Evolutionary conservation across 2,888 invertebrate genomes (phyloP), one percentile per base, ranked within the genome.

Genomic region (Heliothis peltigera): DNA sequence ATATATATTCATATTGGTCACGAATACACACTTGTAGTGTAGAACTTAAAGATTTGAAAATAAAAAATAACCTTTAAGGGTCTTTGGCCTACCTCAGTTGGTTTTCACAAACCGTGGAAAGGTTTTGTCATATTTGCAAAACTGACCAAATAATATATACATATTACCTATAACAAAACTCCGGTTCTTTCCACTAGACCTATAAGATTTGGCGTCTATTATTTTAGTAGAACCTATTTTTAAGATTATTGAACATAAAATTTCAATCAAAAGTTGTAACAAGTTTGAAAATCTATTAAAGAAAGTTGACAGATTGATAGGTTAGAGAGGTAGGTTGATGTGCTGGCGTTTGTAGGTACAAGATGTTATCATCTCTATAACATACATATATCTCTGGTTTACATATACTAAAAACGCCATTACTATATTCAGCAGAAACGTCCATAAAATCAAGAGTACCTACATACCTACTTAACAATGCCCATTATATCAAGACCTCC

Each of bases 31-130:
- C 77, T 80, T 76, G 64, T 60, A 74, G 39, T 65, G 58, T 58
- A 56, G 68, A 58, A 49, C 49, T 51, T 70, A 69, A 64, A 76
- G 67, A 72, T 60, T 48, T 70, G 77, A 81, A 73, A 78, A 70
- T 66, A 76, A 77, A 82, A 58, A 80, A 82, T 78, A 77, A 81
- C 79, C 77, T 79, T 70, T 61, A 70, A 69, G 87, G 32, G 86
- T 86, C 84, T 79, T 86, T 86, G 81, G 70, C 87, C 84, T 75
- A 58, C 69, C 72, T 77, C 59, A 25, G 17, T 48, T 54, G 76
- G 77, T 81, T 79, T 74, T 68, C 77, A 76, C 58, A 77, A 77
- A 77, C 67, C 55, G 64, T 70, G 68, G 75, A 79, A 67, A 70
- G 57, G 63, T 25, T 55, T 39, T 44, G 52, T 57, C 60, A 62